Percentiles rank a stretch among this genome's conserved stretches.
These are phyloP conservation scores for Cercopithecus petaurista DNA, from an alignment of 2,797 vertebrate species.

Conservation along the genomic window DNA sequence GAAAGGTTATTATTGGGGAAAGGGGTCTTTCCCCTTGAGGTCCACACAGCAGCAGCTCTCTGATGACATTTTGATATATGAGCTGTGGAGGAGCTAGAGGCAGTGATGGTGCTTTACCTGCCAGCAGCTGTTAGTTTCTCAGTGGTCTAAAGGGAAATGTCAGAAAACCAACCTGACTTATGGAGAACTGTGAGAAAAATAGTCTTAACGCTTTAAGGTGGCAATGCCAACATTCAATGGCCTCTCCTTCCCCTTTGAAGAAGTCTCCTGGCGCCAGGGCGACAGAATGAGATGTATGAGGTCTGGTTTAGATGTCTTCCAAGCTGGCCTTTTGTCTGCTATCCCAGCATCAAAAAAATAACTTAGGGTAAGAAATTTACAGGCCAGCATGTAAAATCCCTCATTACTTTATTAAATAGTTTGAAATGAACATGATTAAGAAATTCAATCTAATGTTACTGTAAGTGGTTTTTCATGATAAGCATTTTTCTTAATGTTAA, in stretches of 20 bases:
- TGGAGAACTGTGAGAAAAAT: not conserved
- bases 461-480: not conserved
- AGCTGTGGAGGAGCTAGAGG: not conserved
- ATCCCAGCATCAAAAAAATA: not conserved
- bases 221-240: not conserved
- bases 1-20: conserved; percentile 21
- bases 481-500: not conserved
- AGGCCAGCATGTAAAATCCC: not conserved
- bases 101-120: not conserved
- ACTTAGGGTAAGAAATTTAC: not conserved
- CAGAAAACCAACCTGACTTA: not conserved
- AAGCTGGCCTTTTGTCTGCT: not conserved
- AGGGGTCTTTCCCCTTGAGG: not conserved
- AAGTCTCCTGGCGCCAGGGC: not conserved
- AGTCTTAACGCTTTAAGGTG: not conserved
- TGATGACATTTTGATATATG: not conserved
- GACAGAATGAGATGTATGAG: not conserved
- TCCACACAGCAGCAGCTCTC: not conserved
- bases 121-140: not conserved
- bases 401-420: not conserved
- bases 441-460: not conserved
- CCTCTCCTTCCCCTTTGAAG: not conserved
- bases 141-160: not conserved
- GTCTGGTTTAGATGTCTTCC: not conserved
- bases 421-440: not conserved